Evolutionary conservation across 2,888 invertebrate species (phyloP).

Genomic region (Xylocampa areola): DNA sequence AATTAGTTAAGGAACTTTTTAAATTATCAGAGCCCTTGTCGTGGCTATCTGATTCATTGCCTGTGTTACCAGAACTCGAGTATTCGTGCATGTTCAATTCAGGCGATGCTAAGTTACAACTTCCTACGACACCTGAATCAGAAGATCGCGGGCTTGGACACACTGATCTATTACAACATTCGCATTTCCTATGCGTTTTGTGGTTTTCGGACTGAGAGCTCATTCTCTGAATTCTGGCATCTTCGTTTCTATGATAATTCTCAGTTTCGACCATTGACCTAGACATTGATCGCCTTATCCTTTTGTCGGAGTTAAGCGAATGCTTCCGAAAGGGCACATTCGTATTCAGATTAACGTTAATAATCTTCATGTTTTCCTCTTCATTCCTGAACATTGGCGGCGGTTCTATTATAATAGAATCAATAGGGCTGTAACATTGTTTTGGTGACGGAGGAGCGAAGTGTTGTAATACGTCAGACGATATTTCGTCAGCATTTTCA

Average conservation of each 20-base stretch:
- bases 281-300: slow-evolving; percentile 83
- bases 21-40: slow-evolving; percentile 74
- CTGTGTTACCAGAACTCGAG: slow-evolving; percentile 67
- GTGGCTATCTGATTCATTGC: slow-evolving; percentile 80
- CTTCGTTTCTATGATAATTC: slow-evolving; percentile 72
- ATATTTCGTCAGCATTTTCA: slow-evolving; percentile 62
- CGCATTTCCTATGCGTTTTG: slow-evolving; percentile 82
- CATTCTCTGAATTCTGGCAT: slow-evolving; percentile 78
- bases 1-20: slow-evolving; percentile 72
- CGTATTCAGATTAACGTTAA: slow-evolving; percentile 81
- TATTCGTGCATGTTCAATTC: slow-evolving; percentile 89
- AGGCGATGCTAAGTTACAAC: slow-evolving; percentile 93
- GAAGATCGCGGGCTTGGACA: slow-evolving; percentile 93
- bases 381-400: slow-evolving; percentile 91
- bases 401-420: slow-evolving; percentile 86
- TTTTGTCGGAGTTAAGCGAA: slow-evolving; percentile 91
- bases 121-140: slow-evolving; percentile 96
- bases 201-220: slow-evolving; percentile 84
- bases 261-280: slow-evolving; percentile 85
- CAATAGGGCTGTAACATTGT: slow-evolving; percentile 69
- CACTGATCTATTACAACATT: slow-evolving; percentile 90
- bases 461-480: slow-evolving; percentile 72
- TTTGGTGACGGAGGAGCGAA: slow-evolving; percentile 84
- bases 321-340: slow-evolving; percentile 87
- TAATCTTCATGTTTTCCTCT: slow-evolving; percentile 81